Base-by-base conservation (phyloP, 2,888 invertebrate species). In the Drosophila lutescens region DNA sequence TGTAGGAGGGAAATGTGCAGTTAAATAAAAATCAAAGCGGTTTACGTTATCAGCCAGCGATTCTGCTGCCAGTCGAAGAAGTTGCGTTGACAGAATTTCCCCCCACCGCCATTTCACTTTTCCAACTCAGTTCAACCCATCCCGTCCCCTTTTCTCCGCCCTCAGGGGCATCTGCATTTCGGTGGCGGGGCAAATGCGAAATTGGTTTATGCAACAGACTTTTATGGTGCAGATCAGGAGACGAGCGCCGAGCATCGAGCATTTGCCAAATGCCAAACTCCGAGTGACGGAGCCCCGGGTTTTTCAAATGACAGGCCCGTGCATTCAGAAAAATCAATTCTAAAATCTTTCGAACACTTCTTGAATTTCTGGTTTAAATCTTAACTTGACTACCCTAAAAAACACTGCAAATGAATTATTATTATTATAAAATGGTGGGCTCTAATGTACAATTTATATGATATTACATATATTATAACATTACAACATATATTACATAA, bases 1-100 rank as follows among this genome's bases (percentile, higher is more conserved):
- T 17, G 41, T 10, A 1, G 47, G 5, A 80, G 84, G 66, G 76
- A 83, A 88, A 83, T 88, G 83, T 83, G 83, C 88, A 86, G 83
- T 83, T 83, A 88, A 83, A 83, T 83, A 88, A 83, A 83, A 83
- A 88, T 83, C 88, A 83, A 83, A 83, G 83, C 88, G 86, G 84
- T 86, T 83, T 83, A 86, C 88, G 85, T 80, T 81, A 81, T 87
- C 81, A 81, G 79, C 85, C 46, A 63, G 66, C 74, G 71, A 79
- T 82, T 76, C 53, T 44, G 47, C 53, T 40, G 40, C 69, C 49
- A 47, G 53, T 53, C 75, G 75, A 82, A 79, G 86, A 67, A 79
- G 58, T 70, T 86, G 83, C 86, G 82, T 75, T 88, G 83, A 87
- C 88, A 82, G 85, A 71, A 54, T 38, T 61, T 51, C 26, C 17